Percentiles rank a stretch among this genome's conserved stretches.
These are phyloP conservation scores for Girardia tigrina DNA, from an alignment of 2,888 invertebrate genomes.

Conservation along the genomic window DNA sequence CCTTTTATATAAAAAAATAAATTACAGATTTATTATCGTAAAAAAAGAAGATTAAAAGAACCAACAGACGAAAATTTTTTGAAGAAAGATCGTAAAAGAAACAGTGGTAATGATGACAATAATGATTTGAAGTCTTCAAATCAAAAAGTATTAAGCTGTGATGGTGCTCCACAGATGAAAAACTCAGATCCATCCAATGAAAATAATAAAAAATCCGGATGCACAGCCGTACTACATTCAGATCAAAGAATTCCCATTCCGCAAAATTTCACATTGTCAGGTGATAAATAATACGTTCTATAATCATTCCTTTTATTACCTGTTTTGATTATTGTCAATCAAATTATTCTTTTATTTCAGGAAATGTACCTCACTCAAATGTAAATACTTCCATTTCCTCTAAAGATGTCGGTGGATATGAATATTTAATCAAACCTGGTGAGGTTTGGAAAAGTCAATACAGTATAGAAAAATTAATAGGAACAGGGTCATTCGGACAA, in stretches of 20 bases:
- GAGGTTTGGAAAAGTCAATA: constrained; percentile 98
- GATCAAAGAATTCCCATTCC: constrained; percentile 20
- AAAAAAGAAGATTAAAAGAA: constrained; percentile 23
- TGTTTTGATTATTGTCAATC: no score
- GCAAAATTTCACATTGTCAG: constrained; percentile 14
- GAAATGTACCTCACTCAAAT: constrained; percentile 15
- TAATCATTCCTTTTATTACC: no score
- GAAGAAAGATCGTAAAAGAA: constrained; percentile 19
- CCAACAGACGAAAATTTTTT: constrained; percentile 15
- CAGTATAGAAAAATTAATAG: constrained; percentile 95
- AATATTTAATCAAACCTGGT: constrained; percentile 57
- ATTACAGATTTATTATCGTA: not conserved
- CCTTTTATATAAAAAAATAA: no score
- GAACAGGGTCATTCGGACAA: constrained; percentile 74
- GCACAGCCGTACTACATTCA: not conserved
- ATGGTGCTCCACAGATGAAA: not conserved
- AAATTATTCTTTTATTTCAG: not conserved
- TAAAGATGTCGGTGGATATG: constrained; percentile 13
- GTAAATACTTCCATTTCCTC: constrained; percentile 23
- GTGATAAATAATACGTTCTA: not conserved
- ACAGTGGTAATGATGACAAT: not conserved
- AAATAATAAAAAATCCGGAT: not conserved
- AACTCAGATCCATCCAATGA: constrained; percentile 19
- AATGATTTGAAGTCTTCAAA: constrained; percentile 4
- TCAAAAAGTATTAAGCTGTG: constrained; percentile 23